These are phyloP conservation scores for Mustela erminea DNA, from an alignment of 2,797 vertebrate species.

Conservation along the genomic window DNA sequence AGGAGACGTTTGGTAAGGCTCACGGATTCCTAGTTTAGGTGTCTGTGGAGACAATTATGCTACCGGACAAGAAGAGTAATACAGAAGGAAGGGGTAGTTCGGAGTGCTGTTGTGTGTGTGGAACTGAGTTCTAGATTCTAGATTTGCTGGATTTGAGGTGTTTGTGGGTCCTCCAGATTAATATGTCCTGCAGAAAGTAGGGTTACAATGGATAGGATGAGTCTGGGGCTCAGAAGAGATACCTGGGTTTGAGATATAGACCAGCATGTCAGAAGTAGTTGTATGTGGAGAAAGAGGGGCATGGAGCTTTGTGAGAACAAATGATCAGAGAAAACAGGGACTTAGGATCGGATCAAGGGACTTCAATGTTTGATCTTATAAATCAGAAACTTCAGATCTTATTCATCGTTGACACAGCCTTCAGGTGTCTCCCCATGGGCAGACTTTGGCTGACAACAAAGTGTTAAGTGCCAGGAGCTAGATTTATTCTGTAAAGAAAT, in stretches of 20 bases:
- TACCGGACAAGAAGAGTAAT: not conserved
- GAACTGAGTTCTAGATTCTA: not conserved
- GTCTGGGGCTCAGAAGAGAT: not conserved
- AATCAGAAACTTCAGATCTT: constrained; percentile 30
- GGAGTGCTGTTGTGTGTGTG: not conserved
- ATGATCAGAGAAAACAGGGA: not conserved
- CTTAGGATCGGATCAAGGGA: not conserved
- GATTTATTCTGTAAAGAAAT: constrained; percentile 44
- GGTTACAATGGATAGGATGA: not conserved
- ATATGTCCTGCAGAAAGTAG: not conserved
- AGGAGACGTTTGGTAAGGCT: not conserved
- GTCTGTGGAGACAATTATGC: not conserved
- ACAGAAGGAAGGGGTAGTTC: not conserved
- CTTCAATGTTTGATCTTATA: constrained; percentile 57
- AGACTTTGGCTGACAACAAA: constrained; percentile 53
- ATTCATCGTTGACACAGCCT: constrained; percentile 59
- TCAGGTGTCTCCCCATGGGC: constrained; percentile 52
- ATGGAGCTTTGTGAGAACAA: not conserved
- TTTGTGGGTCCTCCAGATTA: not conserved
- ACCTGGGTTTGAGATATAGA: not conserved
- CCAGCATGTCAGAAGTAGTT: not conserved
- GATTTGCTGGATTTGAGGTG: not conserved
- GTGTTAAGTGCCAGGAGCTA: constrained; percentile 47
- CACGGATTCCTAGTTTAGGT: not conserved
- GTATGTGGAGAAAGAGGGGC: not conserved